Conservation (phyloP, 2,797 vertebrate genomes). For the Stomatorhinus walkeri region DNA sequence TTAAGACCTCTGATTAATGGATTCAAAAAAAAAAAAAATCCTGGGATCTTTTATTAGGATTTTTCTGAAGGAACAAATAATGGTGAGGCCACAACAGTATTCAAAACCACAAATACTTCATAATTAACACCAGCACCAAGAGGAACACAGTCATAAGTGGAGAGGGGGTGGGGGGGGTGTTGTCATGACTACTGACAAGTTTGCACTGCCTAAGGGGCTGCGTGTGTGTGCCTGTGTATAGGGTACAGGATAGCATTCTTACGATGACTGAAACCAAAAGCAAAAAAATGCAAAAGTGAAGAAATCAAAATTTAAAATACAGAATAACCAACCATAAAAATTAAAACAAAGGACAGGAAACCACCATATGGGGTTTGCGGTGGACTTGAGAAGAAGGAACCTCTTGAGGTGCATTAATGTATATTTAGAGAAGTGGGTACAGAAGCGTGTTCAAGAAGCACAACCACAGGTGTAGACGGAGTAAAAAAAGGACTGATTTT, state of each 20-base stretch:
- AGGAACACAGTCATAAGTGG: not conserved
- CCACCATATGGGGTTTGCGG: not conserved
- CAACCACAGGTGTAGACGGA: not conserved
- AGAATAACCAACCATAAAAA: not conserved
- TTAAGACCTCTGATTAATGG: constrained; percentile 48
- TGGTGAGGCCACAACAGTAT: constrained; percentile 33
- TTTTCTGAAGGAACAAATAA: constrained; percentile 34
- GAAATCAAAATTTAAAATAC: not conserved
- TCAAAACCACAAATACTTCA: constrained; percentile 15
- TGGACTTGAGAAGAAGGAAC: not conserved
- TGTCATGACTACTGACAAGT: not conserved
- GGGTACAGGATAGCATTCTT: not conserved
- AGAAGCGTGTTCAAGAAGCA: not conserved
- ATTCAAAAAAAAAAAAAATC: constrained; percentile 34
- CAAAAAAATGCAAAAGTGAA: not conserved
- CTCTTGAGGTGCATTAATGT: not conserved
- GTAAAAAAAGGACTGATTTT: not conserved
- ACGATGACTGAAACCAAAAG: not conserved
- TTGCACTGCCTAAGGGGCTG: not conserved
- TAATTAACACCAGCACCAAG: constrained; percentile 13
- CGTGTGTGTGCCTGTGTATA: not conserved
- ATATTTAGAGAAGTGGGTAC: not conserved
- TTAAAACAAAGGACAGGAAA: not conserved
- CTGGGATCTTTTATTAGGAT: constrained; percentile 19
- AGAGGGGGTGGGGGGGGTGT: not conserved